These are phyloP conservation scores for Parasteatoda lunata DNA, from an alignment of 2,888 invertebrate genomes.

Conservation along the genomic window DNA sequence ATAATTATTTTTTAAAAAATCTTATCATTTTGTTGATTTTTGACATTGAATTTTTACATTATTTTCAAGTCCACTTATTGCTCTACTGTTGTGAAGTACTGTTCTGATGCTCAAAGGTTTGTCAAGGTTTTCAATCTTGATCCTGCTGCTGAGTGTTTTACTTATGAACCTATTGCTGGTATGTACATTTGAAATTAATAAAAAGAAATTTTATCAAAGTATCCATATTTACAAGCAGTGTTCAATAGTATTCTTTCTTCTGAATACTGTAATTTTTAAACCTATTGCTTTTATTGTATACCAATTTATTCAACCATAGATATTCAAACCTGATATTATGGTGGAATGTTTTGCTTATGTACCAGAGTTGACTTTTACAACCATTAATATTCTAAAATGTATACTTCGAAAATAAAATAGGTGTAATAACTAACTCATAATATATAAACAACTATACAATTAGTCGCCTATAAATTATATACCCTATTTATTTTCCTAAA, in stretches of 20 bases:
- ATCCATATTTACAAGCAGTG: background rate
- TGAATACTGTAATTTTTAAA: background rate
- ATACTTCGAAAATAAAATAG: background rate
- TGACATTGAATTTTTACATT: background rate
- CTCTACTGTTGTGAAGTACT: constrained; percentile 78
- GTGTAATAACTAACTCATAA: background rate
- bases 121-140: constrained; percentile 95
- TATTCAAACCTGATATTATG: background rate
- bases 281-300: background rate
- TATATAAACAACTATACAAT: too few species aligned
- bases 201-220: background rate
- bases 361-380: background rate
- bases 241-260: background rate
- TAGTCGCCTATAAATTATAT: too few species aligned
- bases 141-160: constrained; percentile 97
- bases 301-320: background rate
- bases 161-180: constrained; percentile 87
- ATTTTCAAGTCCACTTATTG: constrained; percentile 69
- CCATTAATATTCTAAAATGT: background rate
- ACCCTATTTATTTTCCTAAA: too few species aligned
- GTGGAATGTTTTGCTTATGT: background rate
- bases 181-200: constrained; percentile 33
- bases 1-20: too few species aligned
- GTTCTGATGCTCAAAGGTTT: constrained; percentile 81
- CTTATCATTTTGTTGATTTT: background rate